Base-by-base conservation (phyloP, 35 echinoderm and acorn worm species). In the Chiridota heheva region DNA sequence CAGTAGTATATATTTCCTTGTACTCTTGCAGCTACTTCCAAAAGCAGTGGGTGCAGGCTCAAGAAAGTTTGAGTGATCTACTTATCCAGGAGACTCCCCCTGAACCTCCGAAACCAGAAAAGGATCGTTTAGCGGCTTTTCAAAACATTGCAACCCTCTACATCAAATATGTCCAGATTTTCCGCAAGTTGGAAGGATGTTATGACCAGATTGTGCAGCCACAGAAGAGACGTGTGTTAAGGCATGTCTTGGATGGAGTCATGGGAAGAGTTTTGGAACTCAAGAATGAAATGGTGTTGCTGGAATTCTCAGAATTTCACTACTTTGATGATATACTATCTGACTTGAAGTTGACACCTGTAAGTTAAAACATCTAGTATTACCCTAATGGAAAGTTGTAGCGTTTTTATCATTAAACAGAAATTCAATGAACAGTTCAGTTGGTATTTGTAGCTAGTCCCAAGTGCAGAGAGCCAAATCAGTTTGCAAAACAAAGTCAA, bases 311-410 rank as follows among this genome's bases (percentile, higher is more conserved):
- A 41, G 95, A 98, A 53, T 98, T 98, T 55, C 95, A 98, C 51
- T 98, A 98, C 58, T 98, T 98, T 89, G 95, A 98, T 86, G 95
- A 98, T 63, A 98, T 98, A 44, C 58, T 98, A 69, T 98, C 95
- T 72, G 95, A 98, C 72, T 77, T 98, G 28, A 98, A 98, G 49
- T 64, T 98, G 13, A 88, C 95, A 67, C 95, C 95, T 15, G 95
- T 98, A 81, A 98, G 95, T 87, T n/a, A 24, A 28, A 22, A 10
- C 10, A 53, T 53, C 22, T 22, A 53, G 48, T 53, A 53, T 10
- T 13, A 53, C 10, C 10, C 48, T 28, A 64, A 8, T 28, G 8
- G 7, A 8, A 7, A 64, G 7, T 64, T 28, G n/a, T n/a, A n/a
- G n/a, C n/a, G n/a, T n/a, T n/a, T n/a, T n/a, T n/a, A n/a, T n/a